Evolutionary conservation across 2,113 vertebrate genomes (phyloP).

Genomic region (Grammomys surdaster): DNA sequence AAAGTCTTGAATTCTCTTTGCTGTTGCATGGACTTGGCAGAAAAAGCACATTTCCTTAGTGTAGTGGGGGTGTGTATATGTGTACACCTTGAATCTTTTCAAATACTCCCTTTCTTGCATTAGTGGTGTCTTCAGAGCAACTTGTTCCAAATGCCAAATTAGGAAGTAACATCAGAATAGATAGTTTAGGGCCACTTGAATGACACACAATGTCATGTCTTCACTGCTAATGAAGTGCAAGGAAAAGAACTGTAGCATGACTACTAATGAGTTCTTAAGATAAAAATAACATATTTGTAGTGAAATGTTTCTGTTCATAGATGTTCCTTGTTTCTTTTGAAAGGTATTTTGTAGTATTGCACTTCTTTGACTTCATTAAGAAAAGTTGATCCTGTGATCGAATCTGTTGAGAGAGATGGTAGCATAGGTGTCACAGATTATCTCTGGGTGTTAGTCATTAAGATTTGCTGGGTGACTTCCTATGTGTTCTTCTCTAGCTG

Average conservation of each 20-base stretch:
- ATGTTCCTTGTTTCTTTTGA: constrained; percentile 14
- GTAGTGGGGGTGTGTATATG: background rate
- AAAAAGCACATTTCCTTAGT: background rate
- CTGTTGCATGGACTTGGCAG: background rate
- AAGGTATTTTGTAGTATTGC: background rate
- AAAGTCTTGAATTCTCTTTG: background rate
- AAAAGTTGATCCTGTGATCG: background rate
- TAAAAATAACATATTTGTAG: background rate
- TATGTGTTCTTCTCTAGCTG: background rate
- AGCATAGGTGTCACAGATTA: background rate
- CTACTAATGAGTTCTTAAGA: background rate
- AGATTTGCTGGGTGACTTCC: background rate
- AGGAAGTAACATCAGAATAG: background rate
- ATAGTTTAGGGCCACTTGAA: background rate
- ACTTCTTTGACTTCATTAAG: background rate
- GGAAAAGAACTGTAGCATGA: background rate
- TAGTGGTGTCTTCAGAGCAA: background rate
- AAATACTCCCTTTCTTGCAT: background rate
- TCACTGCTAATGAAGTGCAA: background rate
- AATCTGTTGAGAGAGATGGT: background rate
- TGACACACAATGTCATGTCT: background rate
- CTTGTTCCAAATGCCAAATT: background rate
- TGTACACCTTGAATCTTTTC: background rate
- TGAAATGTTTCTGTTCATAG: constrained; percentile 21
- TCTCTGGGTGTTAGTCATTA: background rate